phyloP scores from a whole-genome alignment of 2,888 invertebrate species.

The Caenorhabditis uteleia region DNA sequence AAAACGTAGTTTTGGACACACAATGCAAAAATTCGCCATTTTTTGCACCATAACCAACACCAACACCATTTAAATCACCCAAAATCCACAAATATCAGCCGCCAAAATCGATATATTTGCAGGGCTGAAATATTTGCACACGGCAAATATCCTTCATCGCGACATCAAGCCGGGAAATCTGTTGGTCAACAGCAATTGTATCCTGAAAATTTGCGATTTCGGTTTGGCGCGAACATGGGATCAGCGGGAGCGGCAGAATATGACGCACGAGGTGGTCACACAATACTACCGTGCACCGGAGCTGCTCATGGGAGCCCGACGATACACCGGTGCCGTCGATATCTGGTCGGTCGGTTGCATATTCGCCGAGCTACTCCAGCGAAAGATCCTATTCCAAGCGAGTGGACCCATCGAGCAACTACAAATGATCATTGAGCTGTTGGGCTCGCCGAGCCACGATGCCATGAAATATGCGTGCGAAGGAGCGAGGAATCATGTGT shows the following conservation, averaged over 20 bases:
- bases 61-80: too few relatives aligned
- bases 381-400: conserved; percentile 95
- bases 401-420: conserved; percentile 96
- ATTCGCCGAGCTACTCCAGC: conserved; percentile 92
- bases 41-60: too few relatives aligned
- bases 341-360: conserved; percentile 99
- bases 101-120: conserved; percentile 68
- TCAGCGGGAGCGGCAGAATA: conserved; percentile 87
- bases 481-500: conserved; percentile 87
- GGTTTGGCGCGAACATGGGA: conserved; percentile 97
- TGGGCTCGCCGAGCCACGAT: conserved; percentile 91
- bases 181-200: conserved; percentile 98
- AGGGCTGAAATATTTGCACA: conserved; percentile 97
- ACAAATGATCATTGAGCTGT: conserved; percentile 93
- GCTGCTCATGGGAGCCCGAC: conserved; percentile 94
- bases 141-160: conserved; percentile 94
- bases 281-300: conserved; percentile 99
- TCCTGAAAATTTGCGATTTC: conserved; percentile 99
- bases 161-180: conserved; percentile 99
- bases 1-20: too few relatives aligned
- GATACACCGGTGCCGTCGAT: conserved; percentile 91
- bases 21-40: too few relatives aligned
- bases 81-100: too few relatives aligned
- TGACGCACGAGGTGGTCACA: conserved; percentile 99
- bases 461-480: conserved; percentile 98